phyloP scores from a whole-genome alignment of 2,113 vertebrate species.

The Seriola dumerili region DNA sequence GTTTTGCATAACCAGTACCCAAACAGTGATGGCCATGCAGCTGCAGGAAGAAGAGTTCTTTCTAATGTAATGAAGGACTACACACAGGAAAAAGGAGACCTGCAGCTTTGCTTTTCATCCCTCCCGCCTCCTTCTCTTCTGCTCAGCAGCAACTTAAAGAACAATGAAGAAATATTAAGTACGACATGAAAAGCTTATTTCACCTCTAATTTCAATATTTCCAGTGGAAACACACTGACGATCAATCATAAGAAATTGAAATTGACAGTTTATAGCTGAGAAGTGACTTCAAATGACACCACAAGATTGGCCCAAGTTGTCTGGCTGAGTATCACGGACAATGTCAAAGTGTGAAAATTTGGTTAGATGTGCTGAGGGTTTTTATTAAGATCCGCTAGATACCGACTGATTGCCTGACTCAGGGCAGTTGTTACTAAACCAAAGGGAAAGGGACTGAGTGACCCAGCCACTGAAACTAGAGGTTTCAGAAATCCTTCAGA shows the following conservation, averaged over 20 bases:
- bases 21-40: background rate
- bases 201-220: background rate
- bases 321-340: background rate
- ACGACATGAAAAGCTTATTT: background rate
- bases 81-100: background rate
- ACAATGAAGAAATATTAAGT: background rate
- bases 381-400: slow-evolving; percentile 1
- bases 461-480: slow-evolving; percentile 9
- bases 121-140: background rate
- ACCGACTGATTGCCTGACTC: slow-evolving; percentile 3
- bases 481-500: background rate
- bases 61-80: slow-evolving; percentile 11
- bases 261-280: background rate
- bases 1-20: slow-evolving; percentile 7
- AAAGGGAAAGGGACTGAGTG: background rate
- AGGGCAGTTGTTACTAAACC: background rate
- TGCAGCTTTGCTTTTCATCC: background rate
- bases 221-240: background rate
- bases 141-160: background rate
- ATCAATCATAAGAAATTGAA: background rate
- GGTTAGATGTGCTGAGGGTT: slow-evolving; percentile 2
- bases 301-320: background rate
- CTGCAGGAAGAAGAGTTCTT: background rate
- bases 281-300: background rate
- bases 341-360: background rate